Evolutionary conservation across 2,888 invertebrate species (phyloP).

Genomic region (Stenotaenia linearis): DNA sequence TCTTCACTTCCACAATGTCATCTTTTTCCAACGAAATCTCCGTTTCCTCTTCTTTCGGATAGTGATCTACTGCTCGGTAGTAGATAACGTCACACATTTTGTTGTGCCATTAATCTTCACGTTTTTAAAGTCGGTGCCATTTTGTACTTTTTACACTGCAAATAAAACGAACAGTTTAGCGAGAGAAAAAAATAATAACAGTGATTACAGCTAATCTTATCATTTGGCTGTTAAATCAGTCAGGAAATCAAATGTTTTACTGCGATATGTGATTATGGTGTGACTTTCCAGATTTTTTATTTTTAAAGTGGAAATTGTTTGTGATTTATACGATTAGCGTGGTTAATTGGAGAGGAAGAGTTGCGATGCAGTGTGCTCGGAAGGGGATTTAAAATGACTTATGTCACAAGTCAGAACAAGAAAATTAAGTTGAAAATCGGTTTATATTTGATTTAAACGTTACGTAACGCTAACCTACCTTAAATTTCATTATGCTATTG

Average conservation of each 20-base stretch:
- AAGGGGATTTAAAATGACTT: too few species aligned
- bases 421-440: neutral
- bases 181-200: too few species aligned
- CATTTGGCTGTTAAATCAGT: too few species aligned
- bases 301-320: neutral
- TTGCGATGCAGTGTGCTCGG: neutral
- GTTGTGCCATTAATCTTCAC: neutral
- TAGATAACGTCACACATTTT: conserved; percentile 32
- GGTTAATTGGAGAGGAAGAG: neutral
- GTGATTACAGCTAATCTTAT: too few species aligned
- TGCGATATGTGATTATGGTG: too few species aligned
- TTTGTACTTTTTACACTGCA: too few species aligned
- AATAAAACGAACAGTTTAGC: too few species aligned
- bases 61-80: conserved; percentile 38
- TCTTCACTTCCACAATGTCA: conserved; percentile 49
- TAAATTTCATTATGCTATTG: neutral
- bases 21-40: conserved; percentile 45
- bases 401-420: too few species aligned
- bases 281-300: too few species aligned
- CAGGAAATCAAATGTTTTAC: too few species aligned
- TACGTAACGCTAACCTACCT: neutral
- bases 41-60: conserved; percentile 36
- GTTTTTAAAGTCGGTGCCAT: too few species aligned
- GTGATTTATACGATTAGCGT: neutral
- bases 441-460: neutral